Evolutionary conservation across 2,797 vertebrate species (phyloP), one percentile per base, ranked within the genome.

Genomic region (Telmatherina bonti): DNA sequence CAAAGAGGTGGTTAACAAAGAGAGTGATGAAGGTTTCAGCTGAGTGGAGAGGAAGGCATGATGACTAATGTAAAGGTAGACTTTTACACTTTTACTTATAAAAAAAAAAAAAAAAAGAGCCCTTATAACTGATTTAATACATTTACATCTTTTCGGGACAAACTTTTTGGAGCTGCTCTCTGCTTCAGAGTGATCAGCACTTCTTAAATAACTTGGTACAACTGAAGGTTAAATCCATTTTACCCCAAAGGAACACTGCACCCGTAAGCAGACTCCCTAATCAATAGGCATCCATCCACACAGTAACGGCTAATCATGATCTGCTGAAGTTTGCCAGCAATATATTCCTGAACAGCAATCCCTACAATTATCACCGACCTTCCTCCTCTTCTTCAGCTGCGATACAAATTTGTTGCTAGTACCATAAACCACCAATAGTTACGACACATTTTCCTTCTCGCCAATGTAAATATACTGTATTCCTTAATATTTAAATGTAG

Each of bases 391-490:
- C 64, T 18, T 43, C 33, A 1, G 35, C 15, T 55, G n/a, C 18
- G 29, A 49, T 20, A 10, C 22, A 49, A 24, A 49, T 5, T 24
- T 1, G 22, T 35, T 33, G 35, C 55, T 22, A n/a, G 10, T 15
- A 1, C 0, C 0, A 36, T 20, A 11, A n/a, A n/a, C n/a, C n/a
- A n/a, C n/a, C n/a, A n/a, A n/a, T n/a, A n/a, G n/a, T n/a, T n/a
- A n/a, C n/a, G n/a, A n/a, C n/a, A n/a, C n/a, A n/a, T n/a, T n/a
- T 45, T 10, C 22, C 20, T 67, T 57, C 52, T 77, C 70, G 26
- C 29, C 62, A 62, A 11, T 88, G 83, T 91, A 83, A 82, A 89
- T 83, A 89, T 83, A 82, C 3, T 54, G 10, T 62, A 73, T 35
- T 74, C 26, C 27, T 45, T 59, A 30, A 70, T 43, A 73, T 13